Conservation (phyloP, 2,797 vertebrate species). For the Protosalanx chinensis region DNA sequence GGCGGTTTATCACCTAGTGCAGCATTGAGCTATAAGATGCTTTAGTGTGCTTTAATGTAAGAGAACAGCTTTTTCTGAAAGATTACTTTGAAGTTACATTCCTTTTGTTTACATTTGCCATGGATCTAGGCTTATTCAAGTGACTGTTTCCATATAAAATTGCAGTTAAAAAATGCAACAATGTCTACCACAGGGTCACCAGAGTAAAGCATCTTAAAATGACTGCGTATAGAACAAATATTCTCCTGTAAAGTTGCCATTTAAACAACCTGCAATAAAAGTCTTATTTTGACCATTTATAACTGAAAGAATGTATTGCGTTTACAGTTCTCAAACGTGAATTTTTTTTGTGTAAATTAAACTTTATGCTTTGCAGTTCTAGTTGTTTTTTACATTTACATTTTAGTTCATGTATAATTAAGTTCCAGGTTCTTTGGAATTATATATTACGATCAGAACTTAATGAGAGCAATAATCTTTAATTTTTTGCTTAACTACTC, state of each 20-base stretch:
- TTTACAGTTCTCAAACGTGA: not conserved
- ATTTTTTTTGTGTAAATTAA: not conserved
- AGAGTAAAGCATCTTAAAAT: slow-evolving; percentile 37
- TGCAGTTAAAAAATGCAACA: slow-evolving; percentile 12
- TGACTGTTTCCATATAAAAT: slow-evolving; percentile 43
- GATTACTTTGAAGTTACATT: slow-evolving; percentile 29
- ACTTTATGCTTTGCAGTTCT: not conserved
- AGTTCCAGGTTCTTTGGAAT: not conserved
- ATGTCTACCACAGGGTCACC: slow-evolving; percentile 25
- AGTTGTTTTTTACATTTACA: not conserved
- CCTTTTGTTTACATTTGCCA: slow-evolving; percentile 54
- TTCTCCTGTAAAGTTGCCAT: slow-evolving; percentile 44
- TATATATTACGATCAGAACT: not conserved
- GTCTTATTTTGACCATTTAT: slow-evolving; percentile 6
- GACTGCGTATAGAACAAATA: slow-evolving; percentile 27
- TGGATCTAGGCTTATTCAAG: slow-evolving; percentile 31
- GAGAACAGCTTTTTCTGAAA: slow-evolving; percentile 11
- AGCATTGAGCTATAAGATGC: slow-evolving; percentile 44
- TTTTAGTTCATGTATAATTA: not conserved
- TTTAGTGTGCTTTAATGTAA: slow-evolving; percentile 39
- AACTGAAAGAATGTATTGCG: not conserved
- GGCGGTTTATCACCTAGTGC: slow-evolving; percentile 15
- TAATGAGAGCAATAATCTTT: not conserved
- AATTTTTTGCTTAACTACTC: not conserved
- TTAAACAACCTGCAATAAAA: slow-evolving; percentile 61